Evolutionary conservation across 2,113 vertebrate genomes (phyloP), one percentile per base, ranked within the genome.

Genomic region (Sardina pilchardus): DNA sequence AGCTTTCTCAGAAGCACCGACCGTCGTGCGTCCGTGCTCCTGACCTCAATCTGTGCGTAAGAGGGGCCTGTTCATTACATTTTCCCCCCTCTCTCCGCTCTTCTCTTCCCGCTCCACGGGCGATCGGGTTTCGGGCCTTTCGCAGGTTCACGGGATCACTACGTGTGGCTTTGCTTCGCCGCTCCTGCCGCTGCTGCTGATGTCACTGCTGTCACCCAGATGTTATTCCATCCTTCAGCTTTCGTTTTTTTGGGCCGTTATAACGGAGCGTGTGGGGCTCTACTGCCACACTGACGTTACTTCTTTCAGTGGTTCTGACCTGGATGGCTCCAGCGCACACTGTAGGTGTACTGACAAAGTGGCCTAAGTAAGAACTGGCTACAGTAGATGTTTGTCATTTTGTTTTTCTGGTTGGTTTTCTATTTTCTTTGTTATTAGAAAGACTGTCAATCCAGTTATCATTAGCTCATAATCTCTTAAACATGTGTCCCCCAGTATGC

Each of bases 1-100:
- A 21, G 4, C 19, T 83, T 89, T 86, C 84, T 82, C 86, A 78
- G 80, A 89, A 87, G 45, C 53, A 59, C 19, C 6, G 19, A 19
- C 4, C 6, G 19, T 5, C 2, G 42, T 67, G 44, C 47, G 53
- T 84, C 85, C 50, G 50, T 83, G 84, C 34, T 10, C 10, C 71
- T 82, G 75, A 85, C 67, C 82, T 86, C 50, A 59, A 10, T 85
- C 21, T 16, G 56, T 85, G 81, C 42, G 30, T 50, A 45, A 81
- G 63, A 85, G 67, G 82, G 81, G 19, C 75, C 53, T 16, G 53
- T 85, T 84, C 39, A 34, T 56, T 67, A 10, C 9, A 30, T 67
- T 67, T 67, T 67, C 30, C 71, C 71, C 30, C 42, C 36, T 34
- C 83, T 34, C 30, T 47, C 75, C 45, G 59, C 39, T 7, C n/a